A percentile compares a stretch with the other conserved stretches of the same genome.
Evolutionary conservation across 2,113 vertebrate genomes (phyloP).

Genomic region (Tursiops truncatus): DNA sequence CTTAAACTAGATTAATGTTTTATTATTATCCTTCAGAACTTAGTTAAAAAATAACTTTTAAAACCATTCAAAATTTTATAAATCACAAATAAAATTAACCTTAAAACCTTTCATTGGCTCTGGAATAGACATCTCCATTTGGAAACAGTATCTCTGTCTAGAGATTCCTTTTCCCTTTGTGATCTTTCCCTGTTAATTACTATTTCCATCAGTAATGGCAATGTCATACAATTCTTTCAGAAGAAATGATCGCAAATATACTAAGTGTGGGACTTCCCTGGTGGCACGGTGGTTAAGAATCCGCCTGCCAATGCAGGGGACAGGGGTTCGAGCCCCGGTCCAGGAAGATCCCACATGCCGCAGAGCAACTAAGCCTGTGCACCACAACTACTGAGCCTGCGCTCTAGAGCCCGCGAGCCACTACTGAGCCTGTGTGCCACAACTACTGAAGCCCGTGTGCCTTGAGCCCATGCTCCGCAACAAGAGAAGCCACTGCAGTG

Average conservation of each 20-base stretch:
- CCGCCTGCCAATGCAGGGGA: too few species aligned
- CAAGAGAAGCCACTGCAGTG: too few species aligned
- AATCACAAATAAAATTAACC: background rate
- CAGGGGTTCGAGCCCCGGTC: too few species aligned
- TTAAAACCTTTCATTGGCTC: background rate
- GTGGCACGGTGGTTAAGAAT: too few species aligned
- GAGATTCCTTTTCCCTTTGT: background rate
- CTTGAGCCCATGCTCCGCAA: too few species aligned
- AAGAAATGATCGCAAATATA: background rate
- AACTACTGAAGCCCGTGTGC: too few species aligned
- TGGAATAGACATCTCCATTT: background rate
- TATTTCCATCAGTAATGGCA: background rate
- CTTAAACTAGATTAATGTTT: slow-evolving; percentile 11
- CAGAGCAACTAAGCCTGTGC: too few species aligned
- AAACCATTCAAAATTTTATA: background rate
- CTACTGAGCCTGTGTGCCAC: too few species aligned
- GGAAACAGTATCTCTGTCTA: background rate
- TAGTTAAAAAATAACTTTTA: slow-evolving; percentile 13
- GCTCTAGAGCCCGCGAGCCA: too few species aligned
- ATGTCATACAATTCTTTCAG: background rate
- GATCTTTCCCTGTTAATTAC: background rate
- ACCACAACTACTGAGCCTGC: too few species aligned
- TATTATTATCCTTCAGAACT: background rate
- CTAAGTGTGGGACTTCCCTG: background rate
- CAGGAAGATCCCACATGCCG: too few species aligned